Conservation (phyloP, 2,113 vertebrate genomes). For the Prionailurus viverrinus region DNA sequence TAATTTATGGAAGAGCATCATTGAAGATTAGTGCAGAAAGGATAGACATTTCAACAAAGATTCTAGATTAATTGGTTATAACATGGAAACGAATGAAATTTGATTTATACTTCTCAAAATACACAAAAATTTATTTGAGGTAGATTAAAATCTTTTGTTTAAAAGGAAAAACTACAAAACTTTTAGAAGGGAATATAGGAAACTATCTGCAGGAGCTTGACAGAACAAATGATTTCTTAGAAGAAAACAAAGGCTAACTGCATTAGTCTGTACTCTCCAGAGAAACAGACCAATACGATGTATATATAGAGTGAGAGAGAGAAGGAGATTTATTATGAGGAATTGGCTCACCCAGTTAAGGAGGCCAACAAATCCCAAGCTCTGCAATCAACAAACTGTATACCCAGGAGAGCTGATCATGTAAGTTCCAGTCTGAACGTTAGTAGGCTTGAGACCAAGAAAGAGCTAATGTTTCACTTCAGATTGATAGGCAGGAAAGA, state of each 20-base stretch:
- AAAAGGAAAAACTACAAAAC: not conserved
- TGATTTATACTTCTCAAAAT: not conserved
- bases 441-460: not conserved
- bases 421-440: not conserved
- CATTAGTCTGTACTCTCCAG: not conserved
- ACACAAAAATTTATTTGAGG: not conserved
- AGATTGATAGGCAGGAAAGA: not conserved
- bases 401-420: not conserved
- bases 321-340: not conserved
- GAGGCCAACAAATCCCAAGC: not conserved
- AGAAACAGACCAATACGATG: not conserved
- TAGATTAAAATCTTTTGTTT: not conserved
- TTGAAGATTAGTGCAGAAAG: not conserved
- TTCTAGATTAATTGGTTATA: not conserved
- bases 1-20: not conserved
- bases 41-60: not conserved
- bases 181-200: not conserved
- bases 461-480: not conserved
- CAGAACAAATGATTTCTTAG: conserved; percentile 8
- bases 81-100: not conserved
- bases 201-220: not conserved
- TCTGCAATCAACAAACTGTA: not conserved
- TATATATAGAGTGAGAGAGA: not conserved
- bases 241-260: not conserved
- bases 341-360: not conserved